Evolutionary conservation across 92 coral and sea anemone species (phyloP).

Genomic region (Siderastrea radians): DNA sequence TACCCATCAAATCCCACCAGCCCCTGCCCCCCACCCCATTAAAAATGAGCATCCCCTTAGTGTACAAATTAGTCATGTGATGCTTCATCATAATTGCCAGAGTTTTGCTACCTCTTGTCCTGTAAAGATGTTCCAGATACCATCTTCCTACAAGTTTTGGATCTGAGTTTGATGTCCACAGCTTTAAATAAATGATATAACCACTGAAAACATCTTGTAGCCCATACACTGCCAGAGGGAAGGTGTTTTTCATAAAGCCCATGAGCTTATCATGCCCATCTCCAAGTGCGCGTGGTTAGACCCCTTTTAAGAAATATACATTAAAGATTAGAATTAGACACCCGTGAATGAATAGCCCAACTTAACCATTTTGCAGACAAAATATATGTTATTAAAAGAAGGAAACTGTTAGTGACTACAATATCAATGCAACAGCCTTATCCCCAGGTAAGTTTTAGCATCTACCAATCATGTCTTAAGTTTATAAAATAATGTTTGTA

Average conservation of each 20-base stretch:
- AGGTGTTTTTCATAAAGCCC: constrained; percentile 57
- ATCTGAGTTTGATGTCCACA: constrained; percentile 69
- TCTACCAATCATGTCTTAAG: too few relatives aligned
- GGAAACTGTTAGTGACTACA: too few relatives aligned
- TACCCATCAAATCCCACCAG: too few relatives aligned
- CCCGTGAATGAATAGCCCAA: neutral
- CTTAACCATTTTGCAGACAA: neutral
- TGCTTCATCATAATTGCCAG: neutral
- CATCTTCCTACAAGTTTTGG: constrained; percentile 71
- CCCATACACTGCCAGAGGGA: constrained; percentile 50
- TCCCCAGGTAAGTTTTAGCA: too few relatives aligned
- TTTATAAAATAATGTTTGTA: too few relatives aligned
- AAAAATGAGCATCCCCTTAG: too few relatives aligned
- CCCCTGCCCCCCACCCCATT: too few relatives aligned
- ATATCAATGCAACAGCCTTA: too few relatives aligned
- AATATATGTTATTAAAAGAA: neutral
- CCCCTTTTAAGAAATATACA: constrained; percentile 33
- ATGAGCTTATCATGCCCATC: too few relatives aligned
- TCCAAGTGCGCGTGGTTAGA: constrained; percentile 66
- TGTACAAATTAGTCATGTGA: neutral
- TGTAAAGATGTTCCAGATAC: constrained; percentile 61
- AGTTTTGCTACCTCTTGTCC: constrained; percentile 30
- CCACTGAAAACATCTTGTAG: constrained; percentile 78
- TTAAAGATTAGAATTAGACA: too few relatives aligned
- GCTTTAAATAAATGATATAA: constrained; percentile 42